Evolutionary conservation across 2,888 invertebrate species (phyloP).

Genomic region (Sarcophaga carnaria): DNA sequence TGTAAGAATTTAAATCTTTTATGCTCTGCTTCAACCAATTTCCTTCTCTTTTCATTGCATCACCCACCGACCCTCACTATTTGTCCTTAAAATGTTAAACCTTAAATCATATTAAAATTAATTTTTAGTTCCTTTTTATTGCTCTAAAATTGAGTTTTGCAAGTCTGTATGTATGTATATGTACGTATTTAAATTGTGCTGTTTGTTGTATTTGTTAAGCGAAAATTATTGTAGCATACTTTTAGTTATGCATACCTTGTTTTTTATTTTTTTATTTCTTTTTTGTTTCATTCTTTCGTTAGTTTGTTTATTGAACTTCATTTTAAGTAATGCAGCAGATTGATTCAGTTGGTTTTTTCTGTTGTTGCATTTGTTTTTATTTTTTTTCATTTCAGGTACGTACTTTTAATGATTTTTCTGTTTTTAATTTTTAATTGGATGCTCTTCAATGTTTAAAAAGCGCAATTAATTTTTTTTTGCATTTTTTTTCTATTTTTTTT

Average conservation of each 20-base stretch:
- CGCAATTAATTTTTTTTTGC: conserved; percentile 50
- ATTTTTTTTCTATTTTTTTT: background rate
- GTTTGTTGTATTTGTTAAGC: conserved; percentile 18
- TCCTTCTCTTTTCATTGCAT: conserved; percentile 11
- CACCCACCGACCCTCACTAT: background rate
- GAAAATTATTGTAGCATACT: conserved; percentile 9
- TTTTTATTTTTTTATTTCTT: background rate
- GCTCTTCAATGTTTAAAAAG: conserved; percentile 41
- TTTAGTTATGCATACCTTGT: background rate
- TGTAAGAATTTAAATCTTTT: conserved; percentile 27
- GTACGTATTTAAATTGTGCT: conserved; percentile 2
- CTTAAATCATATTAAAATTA: conserved; percentile 37
- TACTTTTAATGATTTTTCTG: conserved; percentile 25
- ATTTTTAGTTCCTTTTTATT: conserved; percentile 14
- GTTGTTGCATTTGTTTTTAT: background rate
- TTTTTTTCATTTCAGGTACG: conserved; percentile 41
- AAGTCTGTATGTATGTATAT: background rate
- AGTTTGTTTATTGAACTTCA: conserved; percentile 33
- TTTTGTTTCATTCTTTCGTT: background rate
- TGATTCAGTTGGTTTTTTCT: background rate
- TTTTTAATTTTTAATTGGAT: conserved; percentile 55
- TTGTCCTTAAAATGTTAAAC: conserved; percentile 7
- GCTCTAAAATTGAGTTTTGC: background rate
- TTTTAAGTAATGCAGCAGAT: background rate
- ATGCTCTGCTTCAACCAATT: conserved; percentile 12